Base-by-base conservation (phyloP, 2,113 vertebrate genomes). In the Phycodurus eques region DNA sequence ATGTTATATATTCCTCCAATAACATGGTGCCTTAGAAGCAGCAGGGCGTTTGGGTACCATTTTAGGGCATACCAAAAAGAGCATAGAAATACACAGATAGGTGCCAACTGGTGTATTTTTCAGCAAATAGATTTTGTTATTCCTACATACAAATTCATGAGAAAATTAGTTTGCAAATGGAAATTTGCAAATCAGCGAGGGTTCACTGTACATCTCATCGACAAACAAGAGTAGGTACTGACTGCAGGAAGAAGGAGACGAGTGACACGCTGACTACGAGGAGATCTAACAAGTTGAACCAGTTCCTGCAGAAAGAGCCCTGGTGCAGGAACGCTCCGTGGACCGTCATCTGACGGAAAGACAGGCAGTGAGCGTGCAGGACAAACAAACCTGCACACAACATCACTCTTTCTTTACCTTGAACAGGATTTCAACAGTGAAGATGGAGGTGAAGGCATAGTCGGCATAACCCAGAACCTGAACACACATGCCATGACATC, bases 301-400 rank as follows among this genome's bases (percentile, higher is more conserved):
- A 96, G 85, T 96, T 98, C 11, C 96, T 93, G 86, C 96, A 98
- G 91, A 98, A 98, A 3, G 96, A 96, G 51, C 96, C 96, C 57
- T 88, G 92, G 78, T 98, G 96, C 70, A 98, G 91, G 86, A 98
- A 96, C 1, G 95, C 96, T 5, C 96, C 96, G 0, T 95, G 96
- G 1, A 95, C 95, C 0, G 90, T 95, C 96, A 98, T 95, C 96
- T 98, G 80, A 2, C 0, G 14, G 14, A 60, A 3, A 68, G 5
- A 56, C 0, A 39, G 0, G 1, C 2, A 2, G 27, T 65, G 2
- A 0, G 68, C 15, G 1, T 8, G 14, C 65, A 22, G 8, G 8
- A 49, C 17, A 22, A 39, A 67, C 0, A 20, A 1, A 4, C 27
- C 59, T 15, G 31, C 22, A 27, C 0, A 13, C 44, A 8, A 17